Base-by-base conservation (phyloP, 2,113 vertebrate species). In the Dromaius novaehollandiae region DNA sequence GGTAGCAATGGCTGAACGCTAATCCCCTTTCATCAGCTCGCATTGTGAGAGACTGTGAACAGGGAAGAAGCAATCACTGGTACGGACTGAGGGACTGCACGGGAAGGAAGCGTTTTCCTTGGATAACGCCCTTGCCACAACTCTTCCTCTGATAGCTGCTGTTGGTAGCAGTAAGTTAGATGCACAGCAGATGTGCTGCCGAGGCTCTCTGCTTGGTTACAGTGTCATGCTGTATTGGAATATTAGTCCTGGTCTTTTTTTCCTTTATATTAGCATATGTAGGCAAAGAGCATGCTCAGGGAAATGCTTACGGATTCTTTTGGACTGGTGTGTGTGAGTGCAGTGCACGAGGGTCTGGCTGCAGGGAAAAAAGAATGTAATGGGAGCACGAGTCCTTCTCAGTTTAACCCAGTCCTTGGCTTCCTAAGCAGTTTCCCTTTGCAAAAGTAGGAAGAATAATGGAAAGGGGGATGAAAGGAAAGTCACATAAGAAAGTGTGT, bases 371-470 rank as follows among this genome's bases (percentile, higher is more conserved):
- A 50, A 71, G 58, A 38, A 18, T 24, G 6, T 82, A 42, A 46
- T 60, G 51, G 30, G 32, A 42, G 53, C 0, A 6, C 8, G 73
- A 28, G 40, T 86, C 56, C 20, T 64, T 61, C 82, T 40, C 66
- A 25, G 17, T 9, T 82, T 64, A 16, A 89, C 55, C 73, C 83
- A 92, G 48, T 25, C 38, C 64, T 21, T 53, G 86, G 64, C 63
- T 95, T 75, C 87, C 92, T 84, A 55, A 65, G 60, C 55, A 74
- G 34, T 40, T 70, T 89, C 50, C 77, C 26, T 55, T 75, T 90
- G 84, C 28, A 60, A 44, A 81, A 55, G 55, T 84, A 93, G 93
- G 69, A 93, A 75, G 46, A 56, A 50, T 82, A 14, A 44, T 66
- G 61, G 65, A 75, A 80, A 28, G 73, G 50, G 30, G 2, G 2